A percentile compares a stretch with the other conserved stretches of the same genome.
Evolutionary conservation across 2,888 invertebrate species (phyloP).

Genomic region (Lithosia quadra): DNA sequence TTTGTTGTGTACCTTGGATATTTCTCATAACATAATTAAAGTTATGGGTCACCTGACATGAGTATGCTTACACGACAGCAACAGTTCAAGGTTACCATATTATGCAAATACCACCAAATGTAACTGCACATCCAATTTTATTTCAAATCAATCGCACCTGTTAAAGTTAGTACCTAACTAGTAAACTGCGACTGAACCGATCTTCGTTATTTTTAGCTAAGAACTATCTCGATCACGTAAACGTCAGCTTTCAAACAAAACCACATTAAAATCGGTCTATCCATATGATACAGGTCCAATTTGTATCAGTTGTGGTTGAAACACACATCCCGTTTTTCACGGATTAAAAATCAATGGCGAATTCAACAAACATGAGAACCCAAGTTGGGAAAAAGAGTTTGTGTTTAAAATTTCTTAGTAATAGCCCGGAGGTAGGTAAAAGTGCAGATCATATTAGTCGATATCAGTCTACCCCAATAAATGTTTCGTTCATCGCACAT

Average conservation of each 20-base stretch:
- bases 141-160: background rate
- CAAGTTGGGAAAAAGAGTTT: background rate
- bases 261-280: background rate
- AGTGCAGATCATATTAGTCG: background rate
- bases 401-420: background rate
- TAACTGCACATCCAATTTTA: background rate
- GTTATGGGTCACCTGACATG: background rate
- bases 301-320: no score
- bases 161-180: background rate
- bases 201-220: background rate
- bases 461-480: background rate
- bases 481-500: slow-evolving; percentile 52
- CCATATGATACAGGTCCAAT: background rate
- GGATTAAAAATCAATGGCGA: background rate
- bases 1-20: background rate
- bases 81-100: background rate
- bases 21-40: background rate
- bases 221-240: background rate
- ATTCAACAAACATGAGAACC: background rate
- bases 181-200: no score
- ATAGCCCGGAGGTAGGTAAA: background rate
- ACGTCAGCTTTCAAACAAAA: background rate
- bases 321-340: background rate
- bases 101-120: background rate
- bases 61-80: background rate